Evolutionary conservation across 2,113 vertebrate genomes (phyloP).

Genomic region (Bubo blakistoni): DNA sequence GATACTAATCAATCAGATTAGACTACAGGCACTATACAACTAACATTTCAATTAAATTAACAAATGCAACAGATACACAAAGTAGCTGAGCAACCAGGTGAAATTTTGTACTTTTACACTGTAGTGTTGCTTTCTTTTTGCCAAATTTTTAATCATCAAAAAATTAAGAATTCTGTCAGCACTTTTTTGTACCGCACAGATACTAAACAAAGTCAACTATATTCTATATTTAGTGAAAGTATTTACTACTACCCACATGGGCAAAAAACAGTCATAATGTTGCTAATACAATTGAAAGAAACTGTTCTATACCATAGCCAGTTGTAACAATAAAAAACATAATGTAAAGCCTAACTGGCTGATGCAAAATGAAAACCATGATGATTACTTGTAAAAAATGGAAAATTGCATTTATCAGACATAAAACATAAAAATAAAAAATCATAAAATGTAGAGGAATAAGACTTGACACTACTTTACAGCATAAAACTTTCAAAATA

Average conservation of each 20-base stretch:
- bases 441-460: neutral
- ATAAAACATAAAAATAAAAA: neutral
- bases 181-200: neutral
- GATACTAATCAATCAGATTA: neutral
- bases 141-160: neutral
- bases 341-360: neutral
- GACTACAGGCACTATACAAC: neutral
- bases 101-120: neutral
- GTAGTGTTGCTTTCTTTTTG: neutral
- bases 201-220: neutral
- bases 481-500: neutral
- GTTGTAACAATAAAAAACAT: neutral
- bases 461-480: neutral
- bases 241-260: neutral
- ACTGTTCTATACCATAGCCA: neutral
- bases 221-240: neutral
- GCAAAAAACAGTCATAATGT: neutral
- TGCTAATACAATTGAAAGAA: constrained; percentile 44
- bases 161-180: neutral
- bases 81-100: neutral
- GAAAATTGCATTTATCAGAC: neutral
- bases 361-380: neutral
- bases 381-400: neutral
- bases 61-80: neutral
- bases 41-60: neutral